phyloP scores from a whole-genome alignment of 2,797 vertebrate species.

The Ptychobarbus kaznakovi region DNA sequence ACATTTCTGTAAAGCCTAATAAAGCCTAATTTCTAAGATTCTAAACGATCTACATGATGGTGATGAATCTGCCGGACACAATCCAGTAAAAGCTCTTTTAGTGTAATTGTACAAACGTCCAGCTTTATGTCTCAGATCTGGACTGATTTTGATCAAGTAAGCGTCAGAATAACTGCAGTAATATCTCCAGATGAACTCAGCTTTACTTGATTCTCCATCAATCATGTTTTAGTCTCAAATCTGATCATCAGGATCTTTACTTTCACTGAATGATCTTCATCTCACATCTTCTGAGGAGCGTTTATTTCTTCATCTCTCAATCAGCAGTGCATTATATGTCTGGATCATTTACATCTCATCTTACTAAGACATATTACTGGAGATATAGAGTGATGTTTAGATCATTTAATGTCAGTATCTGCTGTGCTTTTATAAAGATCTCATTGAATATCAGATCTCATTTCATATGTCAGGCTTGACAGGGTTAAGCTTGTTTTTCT shows the following conservation, averaged over 20 bases:
- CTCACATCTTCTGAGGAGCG: not conserved
- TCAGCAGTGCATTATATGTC: not conserved
- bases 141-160: not conserved
- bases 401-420: not conserved
- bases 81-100: not conserved
- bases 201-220: not conserved
- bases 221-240: not conserved
- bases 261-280: not conserved
- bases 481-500: not conserved
- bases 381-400: not conserved
- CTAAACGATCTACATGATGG: not conserved
- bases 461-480: too few species aligned
- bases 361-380: not conserved
- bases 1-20: not conserved
- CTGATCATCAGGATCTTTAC: not conserved
- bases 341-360: not conserved
- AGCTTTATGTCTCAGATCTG: not conserved
- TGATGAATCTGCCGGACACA: not conserved
- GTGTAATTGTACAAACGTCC: not conserved
- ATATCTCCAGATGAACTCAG: not conserved
- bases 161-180: not conserved
- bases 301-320: not conserved
- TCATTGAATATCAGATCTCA: too few species aligned
- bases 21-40: not conserved
- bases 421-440: not conserved